phyloP scores from a whole-genome alignment of 2,797 vertebrate species.

The Eospalax fontanierii region DNA sequence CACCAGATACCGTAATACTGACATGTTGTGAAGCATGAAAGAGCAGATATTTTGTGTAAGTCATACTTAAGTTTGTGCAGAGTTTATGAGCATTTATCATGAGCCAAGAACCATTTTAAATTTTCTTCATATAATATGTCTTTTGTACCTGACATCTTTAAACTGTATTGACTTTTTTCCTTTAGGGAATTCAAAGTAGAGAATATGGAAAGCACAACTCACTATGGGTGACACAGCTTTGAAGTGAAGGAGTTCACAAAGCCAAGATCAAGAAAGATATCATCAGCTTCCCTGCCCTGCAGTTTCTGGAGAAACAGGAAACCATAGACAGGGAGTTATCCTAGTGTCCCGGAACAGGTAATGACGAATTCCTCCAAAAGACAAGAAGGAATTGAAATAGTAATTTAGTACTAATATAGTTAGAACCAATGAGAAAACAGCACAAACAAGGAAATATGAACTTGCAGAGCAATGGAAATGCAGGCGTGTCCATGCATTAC shows the following conservation, averaged over 20 bases:
- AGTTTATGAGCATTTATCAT: background rate
- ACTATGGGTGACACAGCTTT: background rate
- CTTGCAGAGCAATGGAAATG: background rate
- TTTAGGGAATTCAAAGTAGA: background rate
- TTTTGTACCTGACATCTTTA: background rate
- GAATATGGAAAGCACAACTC: background rate
- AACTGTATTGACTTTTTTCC: constrained; percentile 20
- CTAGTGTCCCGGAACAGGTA: background rate
- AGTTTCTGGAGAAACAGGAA: background rate
- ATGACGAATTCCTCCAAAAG: background rate
- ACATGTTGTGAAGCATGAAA: background rate
- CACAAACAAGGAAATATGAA: background rate
- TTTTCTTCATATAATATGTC: background rate
- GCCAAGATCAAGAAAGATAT: background rate
- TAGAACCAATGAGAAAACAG: background rate
- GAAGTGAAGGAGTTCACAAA: background rate
- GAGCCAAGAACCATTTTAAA: background rate
- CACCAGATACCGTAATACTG: background rate
- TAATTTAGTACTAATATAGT: background rate
- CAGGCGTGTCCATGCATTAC: rapidly evolving
- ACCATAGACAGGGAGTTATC: background rate
- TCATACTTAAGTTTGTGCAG: background rate
- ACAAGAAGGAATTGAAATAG: background rate
- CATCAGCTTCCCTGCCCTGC: background rate
- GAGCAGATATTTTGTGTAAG: constrained; percentile 13